Evolutionary conservation across 2,113 vertebrate species (phyloP), one percentile per base, ranked within the genome.

Genomic region (Oryctolagus cuniculus): DNA sequence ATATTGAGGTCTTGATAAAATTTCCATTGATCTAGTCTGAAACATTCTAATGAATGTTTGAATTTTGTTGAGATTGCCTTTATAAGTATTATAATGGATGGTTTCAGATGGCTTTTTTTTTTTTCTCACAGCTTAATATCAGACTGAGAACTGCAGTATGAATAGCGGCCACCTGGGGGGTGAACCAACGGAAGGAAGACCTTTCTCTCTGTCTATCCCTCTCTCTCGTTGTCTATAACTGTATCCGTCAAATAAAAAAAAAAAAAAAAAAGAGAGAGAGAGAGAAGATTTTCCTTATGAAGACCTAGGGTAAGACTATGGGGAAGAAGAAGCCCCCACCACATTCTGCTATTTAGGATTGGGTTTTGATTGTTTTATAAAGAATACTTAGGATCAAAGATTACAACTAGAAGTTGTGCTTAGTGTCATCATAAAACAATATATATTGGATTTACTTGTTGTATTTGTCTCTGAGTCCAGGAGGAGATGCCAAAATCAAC

Each of bases 281-380:
- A 44, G 19, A 58, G 17, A 58, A 58, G 12, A 58, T 58, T 87
- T 84, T 15, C 70, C 38, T 78, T 64, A 83, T 21, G 5, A 84
- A 90, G 2, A 78, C 8, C 25, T 84, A 77, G 10, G 24, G 24
- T 75, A 77, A 93, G 11, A 72, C 12, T 80, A 58, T 21, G 22
- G 44, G 49, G 36, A 24, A 61, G n/a, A 93, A 83, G 25, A 86
- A 70, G 3, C 29, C n/a, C 12, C 6, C 8, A 3, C 15, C 0
- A 0, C 61, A 66, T 25, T n/a, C 3, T 89, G 11, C 9, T 66
- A 5, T 24, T 94, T 77, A 29, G 75, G 31, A 89, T 55, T 83
- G 13, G 73, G 10, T 69, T 81, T 94, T 92, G 5, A 63, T 72
- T 77, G n/a, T 11, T 64, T 93, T 78, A 84, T 83, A 89, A 96